Percentiles rank a stretch among this genome's conserved stretches.
These are phyloP conservation scores for Lordiphosa fenestrarum DNA, from an alignment of 2,888 invertebrate species.

Conservation along the genomic window DNA sequence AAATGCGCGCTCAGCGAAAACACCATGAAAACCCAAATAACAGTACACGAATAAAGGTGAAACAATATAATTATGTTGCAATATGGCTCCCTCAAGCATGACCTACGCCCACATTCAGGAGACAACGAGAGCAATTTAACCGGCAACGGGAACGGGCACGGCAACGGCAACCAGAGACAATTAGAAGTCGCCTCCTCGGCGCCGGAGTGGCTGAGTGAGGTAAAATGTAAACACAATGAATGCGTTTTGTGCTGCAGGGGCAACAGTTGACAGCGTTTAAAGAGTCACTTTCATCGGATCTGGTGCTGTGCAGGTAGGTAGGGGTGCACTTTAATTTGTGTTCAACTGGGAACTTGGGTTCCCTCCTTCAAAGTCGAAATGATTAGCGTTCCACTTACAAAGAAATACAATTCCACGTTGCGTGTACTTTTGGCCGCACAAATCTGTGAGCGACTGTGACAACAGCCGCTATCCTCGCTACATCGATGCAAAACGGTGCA, in stretches of 20 bases:
- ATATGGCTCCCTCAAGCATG: slow-evolving; percentile 71
- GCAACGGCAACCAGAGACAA: slow-evolving; percentile 6
- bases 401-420: slow-evolving; percentile 88
- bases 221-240: slow-evolving; percentile 19
- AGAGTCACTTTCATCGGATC: slow-evolving; percentile 24
- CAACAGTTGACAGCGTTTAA: slow-evolving; percentile 7
- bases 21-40: slow-evolving; percentile 6
- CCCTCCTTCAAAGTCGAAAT: no score
- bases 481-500: slow-evolving; percentile 93
- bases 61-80: slow-evolving; percentile 74
- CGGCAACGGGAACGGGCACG: slow-evolving; percentile 1
- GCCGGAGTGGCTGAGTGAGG: slow-evolving; percentile 11
- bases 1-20: slow-evolving; percentile 19
- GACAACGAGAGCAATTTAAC: slow-evolving; percentile 42
- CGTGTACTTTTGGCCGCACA: slow-evolving; percentile 89
- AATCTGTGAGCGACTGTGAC: slow-evolving; percentile 85
- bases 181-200: slow-evolving; percentile 18
- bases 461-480: slow-evolving; percentile 93
- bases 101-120: slow-evolving; percentile 53
- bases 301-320: not conserved
- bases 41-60: slow-evolving; percentile 51
- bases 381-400: slow-evolving; percentile 84
- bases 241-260: slow-evolving; percentile 9
- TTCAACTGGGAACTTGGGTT: no score
- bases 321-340: not conserved